Evolutionary conservation across 2,888 invertebrate genomes (phyloP), one percentile per base, ranked within the genome.

Genomic region (Pyrrhopygopsis socrates): DNA sequence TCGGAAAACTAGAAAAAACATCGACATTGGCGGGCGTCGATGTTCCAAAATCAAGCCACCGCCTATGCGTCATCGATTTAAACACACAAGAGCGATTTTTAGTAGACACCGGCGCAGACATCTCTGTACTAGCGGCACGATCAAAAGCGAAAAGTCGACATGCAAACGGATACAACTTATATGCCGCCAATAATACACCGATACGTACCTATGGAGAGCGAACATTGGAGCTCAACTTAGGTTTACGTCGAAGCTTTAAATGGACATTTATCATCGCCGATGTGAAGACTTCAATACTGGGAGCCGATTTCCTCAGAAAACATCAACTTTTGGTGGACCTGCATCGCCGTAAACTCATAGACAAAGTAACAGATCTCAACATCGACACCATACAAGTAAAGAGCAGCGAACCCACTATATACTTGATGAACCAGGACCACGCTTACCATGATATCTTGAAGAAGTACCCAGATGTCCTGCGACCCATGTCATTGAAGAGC

Each of bases 141-240:
- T 63, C 68, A 8, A 80, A 80, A 70, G 50, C 70, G 60, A 20
- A 50, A 50, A 8, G n/a, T 30, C 45, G 50, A 27, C 27, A 38
- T 27, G 24, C 24, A 18, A 80, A 34, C 18, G 74, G 50, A 29
- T 83, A 83, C 63, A 81, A 76, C 22, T 65, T 92, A n/a, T 86
- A 83, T 58, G 91, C 93, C 0, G 92, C 91, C n/a, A 94, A 93
- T 70, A 76, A 76, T 24, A 89, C 84, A 15, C 81, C 70, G n/a
- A 89, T 89, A 22, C 79, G 27, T 20, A 86, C 86, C 20, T 88
- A 79, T 60, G 88, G 88, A n/a, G 76, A 75, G 34, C 63, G 71
- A 68, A 73, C 79, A 11, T 20, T 88, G 15, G 58, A 20, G 58
- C 80, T 88, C 20, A 76, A 84, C 65, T 22, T 90, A 20, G 86